Percentiles rank a stretch among this genome's conserved stretches.
Evolutionary conservation across 2,888 invertebrate species (phyloP).

Genomic region (Balanococcus diminutus): DNA sequence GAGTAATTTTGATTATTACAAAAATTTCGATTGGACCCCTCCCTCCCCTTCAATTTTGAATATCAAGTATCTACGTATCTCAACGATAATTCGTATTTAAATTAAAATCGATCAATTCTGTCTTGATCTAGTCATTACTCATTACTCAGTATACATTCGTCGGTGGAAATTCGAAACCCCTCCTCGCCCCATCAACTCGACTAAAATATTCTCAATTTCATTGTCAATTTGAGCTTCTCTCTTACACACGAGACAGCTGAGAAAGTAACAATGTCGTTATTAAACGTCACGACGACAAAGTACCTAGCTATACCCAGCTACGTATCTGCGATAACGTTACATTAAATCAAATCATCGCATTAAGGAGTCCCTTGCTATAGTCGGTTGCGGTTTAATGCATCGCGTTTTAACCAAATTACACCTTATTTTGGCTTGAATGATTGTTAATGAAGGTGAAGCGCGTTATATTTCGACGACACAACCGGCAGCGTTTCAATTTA

Average conservation of each 20-base stretch:
- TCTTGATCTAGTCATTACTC: no score
- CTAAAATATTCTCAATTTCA: not conserved
- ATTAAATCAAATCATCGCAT: slow-evolving; percentile 1
- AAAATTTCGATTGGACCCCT: no score
- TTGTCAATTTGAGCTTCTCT: not conserved
- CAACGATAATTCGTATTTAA: no score
- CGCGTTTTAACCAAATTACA: slow-evolving; percentile 26
- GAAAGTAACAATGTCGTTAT: slow-evolving; percentile 25
- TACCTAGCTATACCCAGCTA: no score
- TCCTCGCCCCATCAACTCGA: not conserved
- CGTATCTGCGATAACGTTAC: slow-evolving; percentile 23
- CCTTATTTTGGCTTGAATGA: slow-evolving; percentile 30
- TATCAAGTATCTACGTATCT: no score
- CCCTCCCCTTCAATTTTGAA: no score
- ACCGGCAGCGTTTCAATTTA: not conserved
- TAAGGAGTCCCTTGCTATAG: not conserved
- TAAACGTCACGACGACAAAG: no score
- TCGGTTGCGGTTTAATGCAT: slow-evolving; percentile 28
- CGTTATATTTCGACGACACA: not conserved
- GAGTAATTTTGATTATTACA: no score
- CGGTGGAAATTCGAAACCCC: not conserved
- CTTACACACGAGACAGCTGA: not conserved
- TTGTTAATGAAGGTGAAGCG: slow-evolving; percentile 4
- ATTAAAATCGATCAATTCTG: no score
- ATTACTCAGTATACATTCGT: no score